Evolutionary conservation across 92 coral and sea anemone species (phyloP), one percentile per base, ranked within the genome.

Genomic region (Porites lobata): DNA sequence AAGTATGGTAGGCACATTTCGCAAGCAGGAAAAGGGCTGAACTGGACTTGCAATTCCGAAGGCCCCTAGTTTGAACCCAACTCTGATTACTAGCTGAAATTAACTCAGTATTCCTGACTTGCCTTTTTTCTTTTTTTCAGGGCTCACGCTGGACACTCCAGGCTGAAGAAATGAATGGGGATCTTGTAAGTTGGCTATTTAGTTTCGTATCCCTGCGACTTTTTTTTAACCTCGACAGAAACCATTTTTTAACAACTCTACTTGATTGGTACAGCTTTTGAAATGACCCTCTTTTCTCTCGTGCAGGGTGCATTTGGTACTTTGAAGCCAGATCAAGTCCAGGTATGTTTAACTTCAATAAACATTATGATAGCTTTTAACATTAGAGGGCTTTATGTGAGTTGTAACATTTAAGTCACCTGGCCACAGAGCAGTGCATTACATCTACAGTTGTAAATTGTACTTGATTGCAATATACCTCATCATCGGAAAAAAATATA

Each of bases 101-200:
- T 10, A 8, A 3, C 5, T 26, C 29, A 10, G 32, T 29, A 2
- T 29, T 29, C 32, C 2, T 29, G 47, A 38, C 47, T 38, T 38
- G 47, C 47, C 0, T 38, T 29, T 78, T 62, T 57, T 84, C 17
- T 24, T n/a, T 22, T 67, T 59, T 75, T 6, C 56, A 98, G 99
- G 99, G 99, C 32, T 98, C 99, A 47, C 92, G 99, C 6, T 98
- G 99, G 99, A 95, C 98, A 9, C 93, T 98, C n/a, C 99, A 98
- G 85, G 99, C 98, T 52, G 98, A 98, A 66, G 95, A 94, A 91
- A 92, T 98, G 93, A 94, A 98, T 91, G 99, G 99, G 24, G 90
- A 98, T 68, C 62, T 98, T 88, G 99, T 96, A 91, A 88, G 99
- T 76, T 17, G 54, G 47, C 0, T 4, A 4, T 38, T 38, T 38